These are phyloP conservation scores for Argya squamiceps DNA, from an alignment of 2,797 vertebrate species.

Conservation along the genomic window DNA sequence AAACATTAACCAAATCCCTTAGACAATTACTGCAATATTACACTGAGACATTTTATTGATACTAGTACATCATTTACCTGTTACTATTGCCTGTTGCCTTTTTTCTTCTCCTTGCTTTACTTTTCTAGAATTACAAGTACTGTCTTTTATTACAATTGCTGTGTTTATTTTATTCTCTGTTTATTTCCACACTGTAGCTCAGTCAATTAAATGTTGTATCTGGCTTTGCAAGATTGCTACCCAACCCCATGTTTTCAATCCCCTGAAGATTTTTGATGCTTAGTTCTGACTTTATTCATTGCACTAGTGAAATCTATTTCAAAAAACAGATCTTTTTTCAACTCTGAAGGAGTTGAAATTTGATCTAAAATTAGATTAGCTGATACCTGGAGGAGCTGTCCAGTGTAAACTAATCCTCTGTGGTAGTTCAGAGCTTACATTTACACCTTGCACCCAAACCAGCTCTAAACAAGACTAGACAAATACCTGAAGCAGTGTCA, in stretches of 20 bases:
- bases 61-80: slow-evolving; percentile 11
- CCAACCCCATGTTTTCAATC: not conserved
- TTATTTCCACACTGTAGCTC: not conserved
- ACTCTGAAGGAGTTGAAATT: not conserved
- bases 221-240: not conserved
- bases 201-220: not conserved
- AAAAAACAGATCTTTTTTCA: not conserved
- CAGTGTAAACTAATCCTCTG: not conserved
- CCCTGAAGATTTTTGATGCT: not conserved
- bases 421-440: not conserved
- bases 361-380: not conserved
- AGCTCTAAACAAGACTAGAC: not conserved
- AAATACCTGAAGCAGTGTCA: not conserved
- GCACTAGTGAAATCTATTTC: not conserved
- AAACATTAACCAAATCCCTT: slow-evolving; percentile 53
- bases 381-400: not conserved
- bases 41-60: slow-evolving; percentile 42
- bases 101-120: not conserved
- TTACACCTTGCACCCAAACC: not conserved
- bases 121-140: not conserved
- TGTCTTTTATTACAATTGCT: not conserved
- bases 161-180: not conserved
- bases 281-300: not conserved
- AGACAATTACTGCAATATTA: slow-evolving; percentile 39
- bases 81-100: not conserved